Evolutionary conservation across 2,113 vertebrate species (phyloP).

Genomic region (Nematolebias whitei): DNA sequence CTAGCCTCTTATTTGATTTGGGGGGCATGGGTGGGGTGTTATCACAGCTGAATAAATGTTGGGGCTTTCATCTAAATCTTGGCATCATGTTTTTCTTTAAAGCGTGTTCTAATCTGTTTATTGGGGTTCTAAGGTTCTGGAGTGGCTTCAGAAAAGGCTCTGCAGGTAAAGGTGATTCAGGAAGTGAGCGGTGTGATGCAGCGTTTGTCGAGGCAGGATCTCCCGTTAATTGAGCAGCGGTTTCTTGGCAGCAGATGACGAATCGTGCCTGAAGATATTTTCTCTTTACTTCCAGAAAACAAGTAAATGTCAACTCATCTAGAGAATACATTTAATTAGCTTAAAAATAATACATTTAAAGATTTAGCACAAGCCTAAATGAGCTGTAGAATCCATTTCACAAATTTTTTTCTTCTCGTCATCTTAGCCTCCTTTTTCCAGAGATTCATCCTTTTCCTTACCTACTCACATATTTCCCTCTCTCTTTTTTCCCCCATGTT

Average conservation of each 20-base stretch:
- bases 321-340: too few relatives aligned
- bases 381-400: not conserved
- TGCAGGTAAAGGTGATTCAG: too few relatives aligned
- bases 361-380: not conserved
- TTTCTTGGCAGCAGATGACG: too few relatives aligned
- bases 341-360: too few relatives aligned
- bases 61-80: not conserved
- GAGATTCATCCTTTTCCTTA: not conserved
- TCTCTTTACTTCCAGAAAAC: too few relatives aligned
- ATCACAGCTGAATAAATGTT: not conserved
- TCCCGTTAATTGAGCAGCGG: too few relatives aligned
- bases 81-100: not conserved
- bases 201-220: too few relatives aligned
- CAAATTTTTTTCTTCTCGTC: not conserved
- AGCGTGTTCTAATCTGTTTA: too few relatives aligned
- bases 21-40: too few relatives aligned
- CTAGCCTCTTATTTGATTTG: not conserved
- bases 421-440: slow-evolving; percentile 9
- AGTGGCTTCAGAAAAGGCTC: not conserved
- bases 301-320: too few relatives aligned
- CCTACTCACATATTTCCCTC: slow-evolving; percentile 21
- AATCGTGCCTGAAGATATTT: too few relatives aligned
- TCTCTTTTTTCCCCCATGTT: not conserved
- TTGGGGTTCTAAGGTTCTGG: not conserved
- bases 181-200: too few relatives aligned